A percentile compares a stretch with the other conserved stretches of the same genome.
Conservation (phyloP, 2,888 invertebrate genomes). For the Kuschelorhynchus macadamiae region DNA sequence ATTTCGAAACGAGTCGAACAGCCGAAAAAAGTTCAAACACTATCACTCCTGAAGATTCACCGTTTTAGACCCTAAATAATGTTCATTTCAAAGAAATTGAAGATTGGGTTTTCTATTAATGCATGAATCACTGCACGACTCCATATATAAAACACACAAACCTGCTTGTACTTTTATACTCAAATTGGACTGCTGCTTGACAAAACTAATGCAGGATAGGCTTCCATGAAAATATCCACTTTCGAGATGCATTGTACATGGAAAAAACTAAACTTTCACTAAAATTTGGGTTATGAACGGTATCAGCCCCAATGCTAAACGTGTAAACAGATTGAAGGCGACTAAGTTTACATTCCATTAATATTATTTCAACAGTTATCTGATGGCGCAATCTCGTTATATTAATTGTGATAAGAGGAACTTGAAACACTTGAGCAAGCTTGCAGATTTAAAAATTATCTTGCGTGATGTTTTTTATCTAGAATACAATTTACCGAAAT, state of each 20-base stretch:
- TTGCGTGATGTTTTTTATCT: no score
- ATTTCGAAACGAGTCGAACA: no score
- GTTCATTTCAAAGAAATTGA: no score
- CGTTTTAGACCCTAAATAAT: no score
- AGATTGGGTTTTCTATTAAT: no score
- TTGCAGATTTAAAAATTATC: not conserved
- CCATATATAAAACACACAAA: constrained; percentile 26
- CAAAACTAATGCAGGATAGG: constrained; percentile 51
- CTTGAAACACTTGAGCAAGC: not conserved
- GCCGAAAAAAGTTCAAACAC: no score
- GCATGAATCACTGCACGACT: not conserved
- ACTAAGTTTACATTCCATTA: constrained; percentile 25
- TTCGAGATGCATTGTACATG: constrained; percentile 22
- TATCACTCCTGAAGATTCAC: no score
- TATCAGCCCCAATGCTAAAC: constrained; percentile 15
- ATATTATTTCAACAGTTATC: constrained; percentile 29
- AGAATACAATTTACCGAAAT: no score
- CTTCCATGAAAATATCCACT: constrained; percentile 28
- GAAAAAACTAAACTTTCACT: constrained; percentile 11
- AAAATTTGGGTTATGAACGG: not conserved
- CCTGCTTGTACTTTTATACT: constrained; percentile 55
- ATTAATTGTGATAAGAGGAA: constrained; percentile 17
- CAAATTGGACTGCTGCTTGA: constrained; percentile 50
- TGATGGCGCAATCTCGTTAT: constrained; percentile 18
- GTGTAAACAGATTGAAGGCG: constrained; percentile 28